These are phyloP conservation scores for Eueremaeus valkanovi DNA, from an alignment of 2,888 invertebrate species.

Conservation along the genomic window DNA sequence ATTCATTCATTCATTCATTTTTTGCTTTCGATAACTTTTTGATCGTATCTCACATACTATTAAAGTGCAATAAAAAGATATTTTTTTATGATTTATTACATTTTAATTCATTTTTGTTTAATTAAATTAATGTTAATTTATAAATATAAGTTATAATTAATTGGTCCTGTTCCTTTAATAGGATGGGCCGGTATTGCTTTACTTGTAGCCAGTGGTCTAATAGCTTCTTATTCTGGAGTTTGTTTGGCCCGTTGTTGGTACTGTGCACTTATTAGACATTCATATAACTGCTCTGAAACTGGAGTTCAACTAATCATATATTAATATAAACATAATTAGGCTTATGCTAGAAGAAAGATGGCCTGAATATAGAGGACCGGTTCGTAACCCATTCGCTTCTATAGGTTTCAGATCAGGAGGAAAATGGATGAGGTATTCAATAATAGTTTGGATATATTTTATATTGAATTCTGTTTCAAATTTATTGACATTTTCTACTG, in stretches of 20 bases:
- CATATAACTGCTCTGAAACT: too few relatives aligned
- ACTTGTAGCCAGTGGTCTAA: constrained; percentile 59
- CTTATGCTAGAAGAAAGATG: constrained; percentile 66
- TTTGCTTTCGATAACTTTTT: too few relatives aligned
- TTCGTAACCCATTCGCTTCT: constrained; percentile 77
- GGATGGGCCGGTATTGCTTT: constrained; percentile 66
- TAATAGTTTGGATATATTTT: neutral
- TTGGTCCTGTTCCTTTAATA: constrained; percentile 49
- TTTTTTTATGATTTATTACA: too few relatives aligned
- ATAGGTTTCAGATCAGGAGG: constrained; percentile 75
- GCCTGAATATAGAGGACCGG: constrained; percentile 57
- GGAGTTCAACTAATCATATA: too few relatives aligned
- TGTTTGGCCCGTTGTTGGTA: constrained; percentile 73
- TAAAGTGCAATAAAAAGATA: too few relatives aligned
- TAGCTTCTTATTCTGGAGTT: constrained; percentile 72
- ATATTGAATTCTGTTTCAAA: too few relatives aligned
- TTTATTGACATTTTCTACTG: too few relatives aligned
- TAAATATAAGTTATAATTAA: neutral
- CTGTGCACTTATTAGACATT: too few relatives aligned
- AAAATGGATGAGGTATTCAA: constrained; percentile 48
- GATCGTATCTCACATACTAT: too few relatives aligned
- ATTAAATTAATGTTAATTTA: neutral
- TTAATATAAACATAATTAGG: too few relatives aligned
- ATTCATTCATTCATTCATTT: too few relatives aligned
- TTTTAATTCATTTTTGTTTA: too few relatives aligned